Percentiles rank a stretch among this genome's conserved stretches.
Evolutionary conservation across 2,113 vertebrate species (phyloP).

Genomic region (Stictonetta naevosa): DNA sequence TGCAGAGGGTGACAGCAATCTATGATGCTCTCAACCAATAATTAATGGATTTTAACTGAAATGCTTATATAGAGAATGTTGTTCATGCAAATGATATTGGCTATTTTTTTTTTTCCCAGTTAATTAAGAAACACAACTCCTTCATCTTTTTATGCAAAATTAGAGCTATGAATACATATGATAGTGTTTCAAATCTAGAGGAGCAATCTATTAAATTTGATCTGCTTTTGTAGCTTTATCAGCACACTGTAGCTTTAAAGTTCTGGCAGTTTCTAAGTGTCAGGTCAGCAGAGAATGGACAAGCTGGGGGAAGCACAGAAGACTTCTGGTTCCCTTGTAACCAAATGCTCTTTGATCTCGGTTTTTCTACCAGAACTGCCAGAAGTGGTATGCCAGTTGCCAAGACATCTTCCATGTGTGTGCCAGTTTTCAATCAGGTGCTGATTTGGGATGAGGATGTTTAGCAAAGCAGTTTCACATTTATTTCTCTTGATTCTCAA

Average conservation of each 20-base stretch:
- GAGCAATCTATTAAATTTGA: slow-evolving; percentile 7
- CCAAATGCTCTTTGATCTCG: not conserved
- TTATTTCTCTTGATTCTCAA: not conserved
- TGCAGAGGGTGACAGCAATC: not conserved
- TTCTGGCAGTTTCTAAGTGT: not conserved
- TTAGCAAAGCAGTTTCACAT: not conserved
- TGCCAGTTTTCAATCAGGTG: not conserved
- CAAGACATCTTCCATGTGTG: not conserved
- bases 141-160: slow-evolving; percentile 37
- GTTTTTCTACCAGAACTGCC: not conserved
- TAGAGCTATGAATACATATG: not conserved
- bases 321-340: not conserved
- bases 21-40: slow-evolving; percentile 11
- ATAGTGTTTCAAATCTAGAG: not conserved
- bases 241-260: not conserved
- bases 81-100: slow-evolving; percentile 24
- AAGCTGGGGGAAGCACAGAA: not conserved
- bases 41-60: slow-evolving; percentile 29
- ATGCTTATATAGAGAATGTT: not conserved
- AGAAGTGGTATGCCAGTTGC: not conserved
- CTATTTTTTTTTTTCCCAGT: not conserved
- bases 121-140: slow-evolving; percentile 28
- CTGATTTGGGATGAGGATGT: not conserved
- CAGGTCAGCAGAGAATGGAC: not conserved
- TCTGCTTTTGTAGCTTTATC: not conserved